These are phyloP conservation scores for Iphiclides podalirius DNA, from an alignment of 2,888 invertebrate species.

Conservation along the genomic window DNA sequence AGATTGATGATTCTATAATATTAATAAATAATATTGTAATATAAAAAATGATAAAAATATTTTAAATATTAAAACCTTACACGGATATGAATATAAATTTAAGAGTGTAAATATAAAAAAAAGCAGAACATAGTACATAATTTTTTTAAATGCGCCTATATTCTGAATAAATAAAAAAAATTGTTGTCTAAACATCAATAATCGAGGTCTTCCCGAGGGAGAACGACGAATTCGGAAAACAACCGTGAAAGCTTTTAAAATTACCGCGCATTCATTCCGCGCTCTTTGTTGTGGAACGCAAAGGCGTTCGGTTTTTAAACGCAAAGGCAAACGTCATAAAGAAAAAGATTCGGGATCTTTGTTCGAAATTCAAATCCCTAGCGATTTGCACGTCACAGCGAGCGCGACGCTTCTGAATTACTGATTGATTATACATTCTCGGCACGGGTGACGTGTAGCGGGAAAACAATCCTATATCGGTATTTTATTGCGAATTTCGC, in stretches of 20 bases:
- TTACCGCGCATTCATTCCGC: conserved; percentile 70
- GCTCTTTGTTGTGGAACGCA: conserved; percentile 64
- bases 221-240: conserved; percentile 56
- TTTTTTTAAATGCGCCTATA: no score
- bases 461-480: conserved; percentile 49
- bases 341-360: conserved; percentile 65
- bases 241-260: conserved; percentile 75
- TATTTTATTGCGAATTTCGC: background rate
- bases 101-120: no score
- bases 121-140: no score
- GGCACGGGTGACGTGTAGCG: conserved; percentile 58
- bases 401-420: conserved; percentile 60
- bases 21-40: no score
- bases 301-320: conserved; percentile 55
- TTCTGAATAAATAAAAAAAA: conserved; percentile 43
- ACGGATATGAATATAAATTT: no score
- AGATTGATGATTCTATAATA: no score
- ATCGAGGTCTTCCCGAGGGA: conserved; percentile 58
- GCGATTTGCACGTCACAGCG: conserved; percentile 61
- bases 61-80: no score
- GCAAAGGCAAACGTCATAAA: conserved; percentile 44
- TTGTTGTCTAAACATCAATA: conserved; percentile 76
- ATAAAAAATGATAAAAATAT: no score
- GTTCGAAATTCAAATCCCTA: conserved; percentile 65
- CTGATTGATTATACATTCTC: conserved; percentile 78